Evolutionary conservation across 2,888 invertebrate genomes (phyloP).

Genomic region (Drymonia ruficornis): DNA sequence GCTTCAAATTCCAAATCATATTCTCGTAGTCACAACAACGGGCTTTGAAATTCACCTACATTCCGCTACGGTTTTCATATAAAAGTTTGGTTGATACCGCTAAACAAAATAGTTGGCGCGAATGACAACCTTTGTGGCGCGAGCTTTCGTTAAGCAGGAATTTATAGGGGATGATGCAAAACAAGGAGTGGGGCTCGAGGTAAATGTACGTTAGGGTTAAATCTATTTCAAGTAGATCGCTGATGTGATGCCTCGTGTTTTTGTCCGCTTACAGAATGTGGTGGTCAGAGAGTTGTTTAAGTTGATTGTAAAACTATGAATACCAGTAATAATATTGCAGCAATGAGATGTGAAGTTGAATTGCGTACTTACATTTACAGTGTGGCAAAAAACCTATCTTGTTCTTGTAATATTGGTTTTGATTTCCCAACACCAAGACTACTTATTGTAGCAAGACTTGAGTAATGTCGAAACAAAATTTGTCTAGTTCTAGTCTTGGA

Average conservation of each 20-base stretch:
- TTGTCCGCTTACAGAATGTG: too few species aligned
- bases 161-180: background rate
- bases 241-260: background rate
- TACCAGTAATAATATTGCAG: too few species aligned
- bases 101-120: conserved; percentile 44
- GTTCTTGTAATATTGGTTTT: too few species aligned
- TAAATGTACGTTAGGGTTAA: background rate
- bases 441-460: too few species aligned
- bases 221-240: background rate
- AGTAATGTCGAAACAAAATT: too few species aligned
- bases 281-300: too few species aligned
- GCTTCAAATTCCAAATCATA: background rate
- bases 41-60: conserved; percentile 5
- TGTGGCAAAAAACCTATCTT: too few species aligned
- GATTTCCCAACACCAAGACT: too few species aligned
- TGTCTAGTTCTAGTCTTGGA: too few species aligned
- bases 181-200: background rate
- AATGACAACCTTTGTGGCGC: conserved; percentile 36
- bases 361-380: too few species aligned
- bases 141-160: background rate
- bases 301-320: conserved; percentile 3
- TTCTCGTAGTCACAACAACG: background rate
- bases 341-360: too few species aligned
- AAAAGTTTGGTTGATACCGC: conserved; percentile 45
- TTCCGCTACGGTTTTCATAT: conserved; percentile 33